Conservation (phyloP, 2,888 invertebrate genomes). For the Caenorhabditis sp. region DNA sequence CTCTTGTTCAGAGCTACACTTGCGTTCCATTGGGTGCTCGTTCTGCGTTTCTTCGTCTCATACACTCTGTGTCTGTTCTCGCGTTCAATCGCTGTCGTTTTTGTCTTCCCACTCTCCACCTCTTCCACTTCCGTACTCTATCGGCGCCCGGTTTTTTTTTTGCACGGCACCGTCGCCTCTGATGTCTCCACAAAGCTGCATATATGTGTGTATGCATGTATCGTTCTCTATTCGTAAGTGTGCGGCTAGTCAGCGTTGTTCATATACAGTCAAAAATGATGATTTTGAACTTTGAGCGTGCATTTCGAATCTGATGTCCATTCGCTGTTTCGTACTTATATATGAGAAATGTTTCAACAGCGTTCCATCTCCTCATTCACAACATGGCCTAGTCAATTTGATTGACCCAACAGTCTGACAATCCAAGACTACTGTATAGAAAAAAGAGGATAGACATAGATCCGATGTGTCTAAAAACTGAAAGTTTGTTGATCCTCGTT, state of each 20-base stretch:
- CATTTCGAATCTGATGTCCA: no score
- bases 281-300: no score
- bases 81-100: conserved; percentile 34
- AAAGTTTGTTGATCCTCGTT: conserved; percentile 18
- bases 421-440: no score
- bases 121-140: conserved; percentile 31
- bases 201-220: conserved; percentile 44
- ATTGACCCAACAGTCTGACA: no score
- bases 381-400: no score
- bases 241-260: conserved; percentile 19
- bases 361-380: no score
- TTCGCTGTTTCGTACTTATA: no score
- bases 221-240: conserved; percentile 36
- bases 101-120: conserved; percentile 23
- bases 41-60: conserved; percentile 51
- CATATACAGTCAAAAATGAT: not conserved
- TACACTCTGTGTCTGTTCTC: conserved; percentile 1
- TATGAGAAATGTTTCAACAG: no score
- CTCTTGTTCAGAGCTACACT: conserved; percentile 13
- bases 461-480: not conserved
- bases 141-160: conserved; percentile 44
- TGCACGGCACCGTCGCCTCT: conserved; percentile 42
- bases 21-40: conserved; percentile 9
- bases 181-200: conserved; percentile 44
- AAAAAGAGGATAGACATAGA: not conserved